Base-by-base conservation (phyloP, 2,888 invertebrate species). In the Ophion slaviceki region DNA sequence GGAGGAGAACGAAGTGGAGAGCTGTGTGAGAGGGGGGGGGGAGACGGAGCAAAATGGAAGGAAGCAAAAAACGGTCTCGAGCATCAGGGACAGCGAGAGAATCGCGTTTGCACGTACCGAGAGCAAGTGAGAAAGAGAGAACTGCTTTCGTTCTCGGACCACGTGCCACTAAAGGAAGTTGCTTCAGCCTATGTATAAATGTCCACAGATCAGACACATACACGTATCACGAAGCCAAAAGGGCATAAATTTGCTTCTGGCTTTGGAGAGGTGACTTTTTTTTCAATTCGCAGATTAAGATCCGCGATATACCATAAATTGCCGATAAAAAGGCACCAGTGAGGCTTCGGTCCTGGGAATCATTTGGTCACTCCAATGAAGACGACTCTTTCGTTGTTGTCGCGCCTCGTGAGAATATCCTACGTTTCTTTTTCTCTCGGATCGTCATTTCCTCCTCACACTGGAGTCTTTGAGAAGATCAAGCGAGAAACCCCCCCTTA, bases 101-200 rank as follows among this genome's bases (percentile, higher is more conserved):
- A 78, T 82, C 77, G 70, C 75, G 70, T 79, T 70, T 61, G 82
- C 82, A 62, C 74, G 80, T 81, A 68, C 40, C n/a, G 24, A 77
- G 57, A 76, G 70, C 10, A 14, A 66, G 36, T 20, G 40, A 45
- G 67, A 68, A 32, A 68, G 67, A 68, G 40, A 68, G 68, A 72
- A 77, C 67, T 67, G 77, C 77, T 86, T 86, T 86, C 86, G 81
- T 83, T 84, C 83, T 81, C 83, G 75, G 61, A 81, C 82, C 77
- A 83, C 86, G 83, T 68, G 78, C 86, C 86, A 74, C 67, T 81
- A 75, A 86, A 86, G 86, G 86, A 86, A 79, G 75, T 81, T 36
- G 53, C 68, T 57, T 71, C 64, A 66, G 64, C 40, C 62, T 80
- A 40, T 80, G 72, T 40, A 71, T 79, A 79, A 70, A 66, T 11